Base-by-base conservation (phyloP, 2,797 vertebrate genomes). In the Cryptoblepharus egeriae region DNA sequence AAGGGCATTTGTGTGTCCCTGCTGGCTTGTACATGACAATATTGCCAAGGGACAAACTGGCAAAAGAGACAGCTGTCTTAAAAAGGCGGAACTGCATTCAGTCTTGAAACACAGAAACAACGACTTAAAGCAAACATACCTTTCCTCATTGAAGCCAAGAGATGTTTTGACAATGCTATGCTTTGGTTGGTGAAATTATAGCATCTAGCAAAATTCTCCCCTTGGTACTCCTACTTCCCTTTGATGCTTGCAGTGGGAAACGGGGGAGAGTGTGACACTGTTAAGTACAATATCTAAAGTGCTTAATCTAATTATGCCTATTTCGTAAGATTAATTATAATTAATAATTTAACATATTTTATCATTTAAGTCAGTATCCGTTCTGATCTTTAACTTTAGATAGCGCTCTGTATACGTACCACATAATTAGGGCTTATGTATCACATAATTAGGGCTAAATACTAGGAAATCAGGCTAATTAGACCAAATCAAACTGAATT, bases 281-380 rank as follows among this genome's bases (percentile, higher is more conserved):
- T 96, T 95, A 94, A 96, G 94, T 93, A 93, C 95, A 95, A 94
- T 95, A 96, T 95, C 93, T 90, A 91, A 95, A 93, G 94, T 95
- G 94, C 95, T 96, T 94, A 95, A 95, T 92, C 95, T 96, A 96
- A 96, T 96, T 96, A 96, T 93, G 93, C 94, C 95, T 95, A 95
- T 96, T 96, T 96, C 95, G 93, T 95, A 92, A 96, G 95, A 96
- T 96, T 96, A 96, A 96, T 96, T 96, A 96, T 94, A 95, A 94
- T 96, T 96, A 96, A 96, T 96, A 96, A 96, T 96, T 96, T 96
- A 96, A 96, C 94, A 92, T 96, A 95, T 95, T 96, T 96, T 96
- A 96, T 95, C 95, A 94, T 96, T 95, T 95, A 96, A 95, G 95
- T 96, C 94, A 94, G 95, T 96, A 96, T 96, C 95, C 95, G 95